Percentiles rank a stretch among this genome's conserved stretches.
These are phyloP conservation scores for Saturnia japonica DNA, from an alignment of 2,888 invertebrate genomes.

Conservation along the genomic window DNA sequence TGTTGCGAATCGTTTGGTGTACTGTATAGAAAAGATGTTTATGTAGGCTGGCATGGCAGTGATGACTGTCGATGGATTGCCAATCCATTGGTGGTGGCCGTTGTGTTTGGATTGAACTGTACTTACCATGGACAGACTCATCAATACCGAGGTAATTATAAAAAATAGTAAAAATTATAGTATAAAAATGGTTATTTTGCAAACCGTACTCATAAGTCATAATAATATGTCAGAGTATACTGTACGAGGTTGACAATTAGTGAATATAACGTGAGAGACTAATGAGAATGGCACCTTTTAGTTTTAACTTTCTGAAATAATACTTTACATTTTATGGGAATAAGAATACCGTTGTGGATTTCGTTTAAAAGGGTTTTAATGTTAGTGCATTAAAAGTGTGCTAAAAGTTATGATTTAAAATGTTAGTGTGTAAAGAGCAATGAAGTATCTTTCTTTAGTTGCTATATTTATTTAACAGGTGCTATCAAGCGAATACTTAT, in stretches of 20 bases:
- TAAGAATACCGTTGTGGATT: constrained; percentile 40
- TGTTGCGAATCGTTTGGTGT: too few species aligned
- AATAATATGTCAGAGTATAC: constrained; percentile 50
- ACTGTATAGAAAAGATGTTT: too few species aligned
- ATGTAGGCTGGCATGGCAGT: too few species aligned
- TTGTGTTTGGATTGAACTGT: too few species aligned
- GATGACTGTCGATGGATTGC: too few species aligned
- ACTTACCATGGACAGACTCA: too few species aligned
- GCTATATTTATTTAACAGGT: constrained; percentile 2
- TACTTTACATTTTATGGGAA: constrained; percentile 46
- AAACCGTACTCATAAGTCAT: constrained; percentile 4
- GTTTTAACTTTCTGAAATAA: constrained; percentile 42
- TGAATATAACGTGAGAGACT: constrained; percentile 54
- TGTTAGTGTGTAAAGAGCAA: constrained; percentile 8
- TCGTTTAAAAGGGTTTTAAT: constrained; percentile 42
- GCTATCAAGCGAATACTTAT: background rate
- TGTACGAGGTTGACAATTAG: constrained; percentile 43
- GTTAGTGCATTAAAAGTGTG: constrained; percentile 34
- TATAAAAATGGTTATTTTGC: background rate
- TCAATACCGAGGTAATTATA: too few species aligned
- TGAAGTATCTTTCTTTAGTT: background rate
- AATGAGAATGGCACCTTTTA: constrained; percentile 44
- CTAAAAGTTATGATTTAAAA: constrained; percentile 22
- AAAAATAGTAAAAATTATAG: too few species aligned
- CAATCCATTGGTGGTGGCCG: too few species aligned